phyloP scores from a whole-genome alignment of 2,888 invertebrate genomes.

The Lithosia quadra region DNA sequence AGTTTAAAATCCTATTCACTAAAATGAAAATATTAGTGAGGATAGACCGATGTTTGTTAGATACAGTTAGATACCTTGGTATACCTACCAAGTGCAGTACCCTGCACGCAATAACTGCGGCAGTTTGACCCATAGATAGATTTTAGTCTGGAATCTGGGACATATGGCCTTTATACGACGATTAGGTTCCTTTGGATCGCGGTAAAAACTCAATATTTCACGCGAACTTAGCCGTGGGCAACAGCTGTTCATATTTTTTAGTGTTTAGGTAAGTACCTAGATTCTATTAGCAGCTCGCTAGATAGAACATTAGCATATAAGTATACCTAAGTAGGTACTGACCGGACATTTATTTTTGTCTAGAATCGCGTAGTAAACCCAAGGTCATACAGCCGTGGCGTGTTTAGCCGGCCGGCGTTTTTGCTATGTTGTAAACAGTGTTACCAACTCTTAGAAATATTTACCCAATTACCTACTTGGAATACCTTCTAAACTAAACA shows the following conservation, averaged over 20 bases:
- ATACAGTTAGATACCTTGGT: no score
- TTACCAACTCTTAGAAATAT: not conserved
- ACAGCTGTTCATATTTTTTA: not conserved
- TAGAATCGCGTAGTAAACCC: not conserved
- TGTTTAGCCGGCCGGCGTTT: slow-evolving; percentile 12
- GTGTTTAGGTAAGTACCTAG: not conserved
- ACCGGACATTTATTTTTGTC: not conserved
- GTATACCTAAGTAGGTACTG: not conserved
- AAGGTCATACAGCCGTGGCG: slow-evolving; percentile 4
- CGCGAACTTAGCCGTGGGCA: no score
- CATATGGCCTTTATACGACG: not conserved
- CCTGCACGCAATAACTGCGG: no score
- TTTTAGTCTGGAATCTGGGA: no score
- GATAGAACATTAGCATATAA: not conserved
- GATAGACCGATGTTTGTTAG: no score
- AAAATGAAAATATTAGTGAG: no score
- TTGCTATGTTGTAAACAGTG: not conserved
- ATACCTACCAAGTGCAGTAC: no score
- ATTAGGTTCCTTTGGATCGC: not conserved
- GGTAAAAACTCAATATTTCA: not conserved
- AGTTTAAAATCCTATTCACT: no score
- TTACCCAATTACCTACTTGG: no score
- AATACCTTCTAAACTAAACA: no score
- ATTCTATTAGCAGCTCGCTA: not conserved
- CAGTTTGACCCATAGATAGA: no score